Conservation (phyloP, 1,140 invertebrate species). For the Spodoptera frugiperda region DNA sequence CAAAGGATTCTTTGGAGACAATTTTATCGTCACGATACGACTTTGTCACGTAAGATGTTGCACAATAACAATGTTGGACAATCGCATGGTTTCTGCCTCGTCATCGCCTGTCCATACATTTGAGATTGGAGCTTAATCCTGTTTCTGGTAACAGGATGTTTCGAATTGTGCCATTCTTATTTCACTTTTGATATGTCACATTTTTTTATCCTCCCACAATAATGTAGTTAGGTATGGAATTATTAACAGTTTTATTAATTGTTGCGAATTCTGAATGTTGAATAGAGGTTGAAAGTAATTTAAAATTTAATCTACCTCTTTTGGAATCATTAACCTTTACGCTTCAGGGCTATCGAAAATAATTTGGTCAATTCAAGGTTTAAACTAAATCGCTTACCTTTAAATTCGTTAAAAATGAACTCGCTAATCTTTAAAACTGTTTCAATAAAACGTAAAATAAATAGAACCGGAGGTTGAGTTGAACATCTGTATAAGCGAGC, state of each 20-base stretch:
- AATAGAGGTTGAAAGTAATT: background rate
- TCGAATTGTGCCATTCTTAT: slow-evolving; percentile 26
- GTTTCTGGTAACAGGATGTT: slow-evolving; percentile 69
- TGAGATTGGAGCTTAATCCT: slow-evolving; percentile 69
- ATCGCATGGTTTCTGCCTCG: slow-evolving; percentile 67
- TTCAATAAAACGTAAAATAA: slow-evolving; percentile 54
- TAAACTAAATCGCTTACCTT: background rate
- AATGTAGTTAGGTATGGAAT: no score
- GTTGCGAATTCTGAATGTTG: background rate
- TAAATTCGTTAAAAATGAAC: slow-evolving; percentile 19
- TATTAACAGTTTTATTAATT: no score
- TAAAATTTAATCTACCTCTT: background rate
- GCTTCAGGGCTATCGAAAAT: background rate
- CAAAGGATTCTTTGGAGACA: slow-evolving; percentile 79
- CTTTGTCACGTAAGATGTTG: slow-evolving; percentile 81
- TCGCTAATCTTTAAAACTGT: slow-evolving; percentile 51
- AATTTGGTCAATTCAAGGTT: background rate
- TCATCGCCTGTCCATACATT: slow-evolving; percentile 80
- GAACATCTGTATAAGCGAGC: slow-evolving; percentile 84
- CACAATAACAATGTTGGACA: slow-evolving; percentile 79
- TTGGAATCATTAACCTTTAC: no score
- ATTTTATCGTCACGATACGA: slow-evolving; percentile 74
- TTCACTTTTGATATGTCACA: background rate
- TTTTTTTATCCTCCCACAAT: no score
- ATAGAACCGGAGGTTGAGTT: slow-evolving; percentile 56